A percentile compares a stretch with the other conserved stretches of the same genome.
Conservation (phyloP, 1,140 invertebrate genomes). For the Panonychus citri region DNA sequence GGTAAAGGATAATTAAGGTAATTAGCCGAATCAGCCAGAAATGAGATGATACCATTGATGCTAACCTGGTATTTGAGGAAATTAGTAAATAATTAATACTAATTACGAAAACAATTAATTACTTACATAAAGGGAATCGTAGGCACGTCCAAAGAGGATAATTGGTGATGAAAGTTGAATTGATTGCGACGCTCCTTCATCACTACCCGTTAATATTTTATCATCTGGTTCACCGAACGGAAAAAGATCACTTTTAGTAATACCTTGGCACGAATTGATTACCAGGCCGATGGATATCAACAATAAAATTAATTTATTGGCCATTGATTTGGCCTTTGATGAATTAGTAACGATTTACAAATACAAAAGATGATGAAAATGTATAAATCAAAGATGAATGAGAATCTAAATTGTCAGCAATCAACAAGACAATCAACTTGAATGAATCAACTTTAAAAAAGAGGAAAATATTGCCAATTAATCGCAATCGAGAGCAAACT, state of each 20-base stretch:
- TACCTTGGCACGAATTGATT: too few relatives aligned
- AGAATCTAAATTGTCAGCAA: too few relatives aligned
- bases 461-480: too few relatives aligned
- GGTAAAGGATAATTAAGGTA: conserved; percentile 74
- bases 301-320: too few relatives aligned
- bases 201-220: conserved; percentile 6
- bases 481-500: too few relatives aligned
- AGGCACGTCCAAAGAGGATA: conserved; percentile 41
- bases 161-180: conserved; percentile 35
- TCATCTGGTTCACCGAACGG: conserved; percentile 1
- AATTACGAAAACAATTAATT: background rate
- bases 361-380: too few relatives aligned
- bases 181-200: conserved; percentile 25
- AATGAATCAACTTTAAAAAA: too few relatives aligned
- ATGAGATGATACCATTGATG: conserved; percentile 70
- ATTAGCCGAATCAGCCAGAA: conserved; percentile 52
- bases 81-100: background rate
- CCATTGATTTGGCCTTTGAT: too few relatives aligned
- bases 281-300: too few relatives aligned
- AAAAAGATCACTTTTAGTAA: background rate
- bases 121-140: conserved; percentile 50
- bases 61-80: conserved; percentile 44
- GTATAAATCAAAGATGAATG: too few relatives aligned
- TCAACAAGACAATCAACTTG: too few relatives aligned
- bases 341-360: too few relatives aligned